Percentiles rank a stretch among this genome's conserved stretches.
Evolutionary conservation across 2,888 invertebrate species (phyloP).

Genomic region (Trissolcus brochymenae): DNA sequence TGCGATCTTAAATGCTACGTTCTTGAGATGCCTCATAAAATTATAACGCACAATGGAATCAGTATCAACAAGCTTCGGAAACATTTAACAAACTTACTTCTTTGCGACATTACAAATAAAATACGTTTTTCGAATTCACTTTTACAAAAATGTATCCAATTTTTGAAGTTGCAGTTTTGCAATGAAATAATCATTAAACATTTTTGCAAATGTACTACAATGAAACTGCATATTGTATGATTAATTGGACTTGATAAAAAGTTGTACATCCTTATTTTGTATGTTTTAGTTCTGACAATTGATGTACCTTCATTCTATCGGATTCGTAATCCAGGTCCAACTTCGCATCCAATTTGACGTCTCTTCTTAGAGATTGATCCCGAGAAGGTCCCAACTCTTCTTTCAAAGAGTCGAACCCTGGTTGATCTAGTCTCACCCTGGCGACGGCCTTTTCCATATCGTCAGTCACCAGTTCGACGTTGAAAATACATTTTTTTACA

Average conservation of each 20-base stretch:
- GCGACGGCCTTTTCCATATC: conserved; percentile 80
- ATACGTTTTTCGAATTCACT: no score
- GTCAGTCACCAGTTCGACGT: conserved; percentile 87
- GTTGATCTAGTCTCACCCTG: conserved; percentile 77
- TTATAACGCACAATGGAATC: conserved; percentile 1
- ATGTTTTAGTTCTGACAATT: no score
- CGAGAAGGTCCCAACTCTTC: conserved; percentile 86
- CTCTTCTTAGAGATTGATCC: conserved; percentile 84
- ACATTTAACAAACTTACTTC: no score
- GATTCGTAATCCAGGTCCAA: conserved; percentile 79
- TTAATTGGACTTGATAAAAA: no score
- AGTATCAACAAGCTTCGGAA: not conserved
- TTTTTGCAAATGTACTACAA: no score
- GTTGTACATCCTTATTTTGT: no score
- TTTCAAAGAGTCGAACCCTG: conserved; percentile 81
- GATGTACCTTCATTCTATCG: conserved; percentile 82
- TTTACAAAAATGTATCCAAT: no score
- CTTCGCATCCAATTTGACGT: conserved; percentile 79
- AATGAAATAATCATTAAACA: no score
- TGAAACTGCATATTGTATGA: no score
- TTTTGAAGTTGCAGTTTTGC: no score
- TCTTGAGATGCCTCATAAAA: conserved; percentile 13
- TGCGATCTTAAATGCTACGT: conserved; percentile 26
- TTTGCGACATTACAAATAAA: no score
- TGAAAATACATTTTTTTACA: conserved; percentile 85